These are phyloP conservation scores for Microctonus hyperodae DNA, from an alignment of 2,888 invertebrate genomes.

Conservation along the genomic window DNA sequence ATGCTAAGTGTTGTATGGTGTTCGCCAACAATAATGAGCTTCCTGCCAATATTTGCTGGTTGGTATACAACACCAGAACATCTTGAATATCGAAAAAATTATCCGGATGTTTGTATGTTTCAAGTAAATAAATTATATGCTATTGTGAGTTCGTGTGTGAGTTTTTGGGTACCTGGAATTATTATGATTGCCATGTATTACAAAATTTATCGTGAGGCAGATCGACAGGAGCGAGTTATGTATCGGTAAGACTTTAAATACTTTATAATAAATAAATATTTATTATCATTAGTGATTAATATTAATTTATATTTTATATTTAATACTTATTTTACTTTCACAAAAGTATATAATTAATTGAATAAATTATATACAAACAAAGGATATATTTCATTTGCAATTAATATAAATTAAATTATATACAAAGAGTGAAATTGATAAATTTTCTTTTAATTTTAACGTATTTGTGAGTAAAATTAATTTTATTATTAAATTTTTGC, in stretches of 20 bases:
- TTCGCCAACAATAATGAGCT: conserved; percentile 89
- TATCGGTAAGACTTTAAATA: conserved; percentile 72
- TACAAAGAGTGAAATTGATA: too few species aligned
- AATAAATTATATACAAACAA: too few species aligned
- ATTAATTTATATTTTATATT: neutral
- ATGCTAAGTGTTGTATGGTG: conserved; percentile 93
- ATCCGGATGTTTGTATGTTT: conserved; percentile 73
- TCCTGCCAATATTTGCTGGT: conserved; percentile 93
- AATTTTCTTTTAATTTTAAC: too few species aligned
- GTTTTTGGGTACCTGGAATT: conserved; percentile 93
- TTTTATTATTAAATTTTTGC: too few species aligned
- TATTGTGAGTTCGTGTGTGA: conserved; percentile 87
- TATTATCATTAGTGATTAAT: neutral
- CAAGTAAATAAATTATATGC: conserved; percentile 88
- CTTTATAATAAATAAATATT: neutral
- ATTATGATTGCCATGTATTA: conserved; percentile 94
- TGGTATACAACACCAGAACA: conserved; percentile 92
- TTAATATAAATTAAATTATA: too few species aligned
- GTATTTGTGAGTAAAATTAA: too few species aligned
- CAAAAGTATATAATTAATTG: too few species aligned
- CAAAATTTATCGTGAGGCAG: conserved; percentile 85
- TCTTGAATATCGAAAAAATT: conserved; percentile 61
- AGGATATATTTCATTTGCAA: too few species aligned
- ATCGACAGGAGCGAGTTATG: conserved; percentile 82
- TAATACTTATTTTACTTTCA: neutral